A percentile compares a stretch with the other conserved stretches of the same genome.
Conservation (phyloP, 2,113 vertebrate genomes). For the Etheostoma spectabile region DNA sequence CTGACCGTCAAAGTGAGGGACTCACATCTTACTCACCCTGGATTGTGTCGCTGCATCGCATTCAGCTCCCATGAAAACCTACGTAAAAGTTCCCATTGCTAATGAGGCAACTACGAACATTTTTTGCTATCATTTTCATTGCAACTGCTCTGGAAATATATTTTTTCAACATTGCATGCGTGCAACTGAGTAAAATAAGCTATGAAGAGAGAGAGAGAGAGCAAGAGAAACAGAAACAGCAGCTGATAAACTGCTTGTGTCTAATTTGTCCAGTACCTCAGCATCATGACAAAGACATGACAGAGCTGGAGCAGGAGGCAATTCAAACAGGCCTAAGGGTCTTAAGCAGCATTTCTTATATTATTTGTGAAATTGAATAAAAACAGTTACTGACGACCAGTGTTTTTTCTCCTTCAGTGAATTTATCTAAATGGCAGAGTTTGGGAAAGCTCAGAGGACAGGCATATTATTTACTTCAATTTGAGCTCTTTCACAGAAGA, state of each 20-base stretch:
- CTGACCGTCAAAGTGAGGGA: neutral
- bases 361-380: conserved; percentile 15
- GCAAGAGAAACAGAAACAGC: conserved; percentile 11
- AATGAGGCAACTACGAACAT: neutral
- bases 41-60: neutral
- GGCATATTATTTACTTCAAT: conserved; percentile 9
- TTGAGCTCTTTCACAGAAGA: neutral
- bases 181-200: neutral
- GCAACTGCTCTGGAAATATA: too few relatives aligned
- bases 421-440: neutral
- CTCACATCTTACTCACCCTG: neutral
- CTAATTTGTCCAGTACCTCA: conserved; percentile 43
- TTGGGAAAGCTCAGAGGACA: neutral
- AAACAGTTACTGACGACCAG: conserved; percentile 18
- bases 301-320: conserved; percentile 20
- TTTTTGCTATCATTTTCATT: neutral
- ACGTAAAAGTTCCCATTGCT: neutral
- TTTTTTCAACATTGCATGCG: too few relatives aligned
- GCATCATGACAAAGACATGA: conserved; percentile 36
- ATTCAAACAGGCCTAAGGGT: conserved; percentile 34
- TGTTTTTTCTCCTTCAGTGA: neutral
- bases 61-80: conserved; percentile 3
- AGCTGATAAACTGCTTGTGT: conserved; percentile 34
- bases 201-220: neutral
- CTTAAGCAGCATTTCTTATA: conserved; percentile 8